phyloP scores from a whole-genome alignment of 2,113 vertebrate genomes.

The Chauna torquata region DNA sequence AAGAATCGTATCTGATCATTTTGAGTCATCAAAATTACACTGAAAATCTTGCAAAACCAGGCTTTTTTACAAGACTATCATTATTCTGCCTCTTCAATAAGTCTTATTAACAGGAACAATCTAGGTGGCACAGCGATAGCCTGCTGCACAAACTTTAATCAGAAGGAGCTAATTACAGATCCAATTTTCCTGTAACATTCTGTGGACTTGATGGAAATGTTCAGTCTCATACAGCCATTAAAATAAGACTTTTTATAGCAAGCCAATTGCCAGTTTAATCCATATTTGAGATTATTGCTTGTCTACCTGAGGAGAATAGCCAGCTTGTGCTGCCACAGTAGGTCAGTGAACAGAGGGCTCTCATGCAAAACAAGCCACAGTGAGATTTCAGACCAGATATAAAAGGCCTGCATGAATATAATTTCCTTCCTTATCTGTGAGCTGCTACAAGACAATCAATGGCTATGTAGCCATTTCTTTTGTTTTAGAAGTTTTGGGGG shows the following conservation, averaged over 20 bases:
- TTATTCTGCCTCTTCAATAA: constrained; percentile 7
- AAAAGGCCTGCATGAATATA: not conserved
- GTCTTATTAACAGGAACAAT: not conserved
- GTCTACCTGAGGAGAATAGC: not conserved
- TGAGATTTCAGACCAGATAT: not conserved
- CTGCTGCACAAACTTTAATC: not conserved
- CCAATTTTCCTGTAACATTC: not conserved
- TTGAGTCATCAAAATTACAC: constrained; percentile 1
- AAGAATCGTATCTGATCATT: not conserved
- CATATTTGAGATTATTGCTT: not conserved
- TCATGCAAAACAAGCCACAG: not conserved
- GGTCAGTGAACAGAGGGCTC: not conserved
- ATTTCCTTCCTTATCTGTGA: not conserved
- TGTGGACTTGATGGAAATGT: not conserved
- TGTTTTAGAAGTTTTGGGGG: not conserved
- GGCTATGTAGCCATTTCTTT: not conserved
- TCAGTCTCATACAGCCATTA: not conserved
- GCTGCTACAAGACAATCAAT: not conserved
- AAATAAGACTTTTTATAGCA: not conserved
- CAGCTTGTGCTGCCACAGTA: not conserved
- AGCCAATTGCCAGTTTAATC: not conserved
- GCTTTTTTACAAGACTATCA: not conserved
- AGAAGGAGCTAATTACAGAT: constrained; percentile 7
- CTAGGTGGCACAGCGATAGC: not conserved
- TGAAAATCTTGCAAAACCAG: not conserved